Conservation (phyloP, 2,888 invertebrate species). For the Heteromyza rotundicornis region DNA sequence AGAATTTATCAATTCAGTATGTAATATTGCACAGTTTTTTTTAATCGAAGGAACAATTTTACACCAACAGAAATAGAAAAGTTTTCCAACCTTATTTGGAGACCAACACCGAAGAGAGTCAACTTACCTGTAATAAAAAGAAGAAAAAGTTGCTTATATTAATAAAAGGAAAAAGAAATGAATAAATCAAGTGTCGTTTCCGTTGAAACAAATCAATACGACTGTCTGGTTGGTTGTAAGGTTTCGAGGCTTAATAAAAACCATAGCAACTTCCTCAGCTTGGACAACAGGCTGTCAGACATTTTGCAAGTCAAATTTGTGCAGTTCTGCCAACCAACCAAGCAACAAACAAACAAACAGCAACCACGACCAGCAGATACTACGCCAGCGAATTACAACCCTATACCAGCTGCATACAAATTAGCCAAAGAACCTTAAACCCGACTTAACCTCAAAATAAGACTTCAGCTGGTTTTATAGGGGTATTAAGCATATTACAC, state of each 20-base stretch:
- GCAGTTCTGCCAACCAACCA: not conserved
- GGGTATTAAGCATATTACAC: constrained; percentile 4
- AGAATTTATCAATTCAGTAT: no score
- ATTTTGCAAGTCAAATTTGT: not conserved
- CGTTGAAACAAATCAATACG: no score
- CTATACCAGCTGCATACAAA: not conserved
- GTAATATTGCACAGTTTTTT: no score
- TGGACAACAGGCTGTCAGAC: not conserved
- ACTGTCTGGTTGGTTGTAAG: not conserved
- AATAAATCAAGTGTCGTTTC: not conserved
- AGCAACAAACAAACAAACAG: not conserved
- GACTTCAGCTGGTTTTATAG: not conserved
- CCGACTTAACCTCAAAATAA: not conserved
- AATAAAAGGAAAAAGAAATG: not conserved
- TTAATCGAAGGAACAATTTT: no score
- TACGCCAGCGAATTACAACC: not conserved
- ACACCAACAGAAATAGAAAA: no score
- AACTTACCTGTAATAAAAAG: not conserved
- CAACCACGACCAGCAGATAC: not conserved
- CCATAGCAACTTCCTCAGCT: not conserved
- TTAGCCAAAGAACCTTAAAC: constrained; percentile 3
- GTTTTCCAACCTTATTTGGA: no score
- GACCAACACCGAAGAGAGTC: no score
- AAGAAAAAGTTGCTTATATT: not conserved
- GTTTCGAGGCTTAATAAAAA: not conserved